Percentiles rank a stretch among this genome's conserved stretches.
These are phyloP conservation scores for Bemisia tabaci DNA, from an alignment of 1,140 invertebrate genomes.

Conservation along the genomic window DNA sequence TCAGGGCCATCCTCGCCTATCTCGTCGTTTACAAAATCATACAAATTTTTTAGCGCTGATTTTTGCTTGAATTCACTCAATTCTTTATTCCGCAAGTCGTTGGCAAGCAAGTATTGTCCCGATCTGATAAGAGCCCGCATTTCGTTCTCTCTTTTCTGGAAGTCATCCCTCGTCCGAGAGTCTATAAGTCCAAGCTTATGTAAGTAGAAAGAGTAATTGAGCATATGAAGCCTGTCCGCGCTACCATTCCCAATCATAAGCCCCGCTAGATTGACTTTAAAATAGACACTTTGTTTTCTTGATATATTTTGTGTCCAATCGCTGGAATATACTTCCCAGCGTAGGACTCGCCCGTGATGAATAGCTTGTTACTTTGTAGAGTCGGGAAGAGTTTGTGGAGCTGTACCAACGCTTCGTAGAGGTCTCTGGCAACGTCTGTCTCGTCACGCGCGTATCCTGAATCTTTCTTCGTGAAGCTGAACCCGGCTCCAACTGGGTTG, in stretches of 20 bases:
- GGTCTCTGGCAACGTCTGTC: constrained; percentile 35
- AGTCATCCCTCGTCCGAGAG: not conserved
- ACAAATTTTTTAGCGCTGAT: constrained; percentile 35
- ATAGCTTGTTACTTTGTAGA: constrained; percentile 49
- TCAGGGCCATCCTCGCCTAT: not conserved
- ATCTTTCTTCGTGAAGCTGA: constrained; percentile 37
- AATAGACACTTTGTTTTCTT: constrained; percentile 41
- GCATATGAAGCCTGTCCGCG: constrained; percentile 61
- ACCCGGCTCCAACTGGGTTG: no score
- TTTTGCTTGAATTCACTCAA: constrained; percentile 51
- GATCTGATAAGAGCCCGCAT: not conserved
- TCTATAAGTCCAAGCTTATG: constrained; percentile 49
- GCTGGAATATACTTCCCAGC: constrained; percentile 70
- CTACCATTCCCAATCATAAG: constrained; percentile 76
- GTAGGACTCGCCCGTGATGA: no score
- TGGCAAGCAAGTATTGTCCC: constrained; percentile 24
- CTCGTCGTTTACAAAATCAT: constrained; percentile 41
- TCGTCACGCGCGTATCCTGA: constrained; percentile 51
- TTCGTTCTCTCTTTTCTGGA: not conserved
- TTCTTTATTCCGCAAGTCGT: no score
- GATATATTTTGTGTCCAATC: constrained; percentile 56
- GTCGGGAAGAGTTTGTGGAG: constrained; percentile 59
- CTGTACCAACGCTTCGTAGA: constrained; percentile 31
- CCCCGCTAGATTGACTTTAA: constrained; percentile 42
- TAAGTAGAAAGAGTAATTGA: constrained; percentile 63